phyloP scores from a whole-genome alignment of 2,113 vertebrate genomes.

The Tringa solitaria region DNA sequence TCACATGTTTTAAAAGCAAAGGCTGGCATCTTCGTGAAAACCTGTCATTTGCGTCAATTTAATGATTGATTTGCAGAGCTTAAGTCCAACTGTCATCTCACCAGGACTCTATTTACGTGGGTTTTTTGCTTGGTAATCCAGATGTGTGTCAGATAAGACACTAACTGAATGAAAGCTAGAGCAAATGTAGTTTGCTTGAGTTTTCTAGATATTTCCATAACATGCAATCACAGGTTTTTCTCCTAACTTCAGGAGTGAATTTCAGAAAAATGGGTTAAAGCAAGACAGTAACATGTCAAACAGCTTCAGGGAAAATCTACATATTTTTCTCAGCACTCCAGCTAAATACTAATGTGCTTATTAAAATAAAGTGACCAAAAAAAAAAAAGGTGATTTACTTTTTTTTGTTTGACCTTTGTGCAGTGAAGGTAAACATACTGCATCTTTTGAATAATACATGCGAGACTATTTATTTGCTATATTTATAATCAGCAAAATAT shows the following conservation, averaged over 20 bases:
- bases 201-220: background rate
- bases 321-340: background rate
- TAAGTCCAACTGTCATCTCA: background rate
- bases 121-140: background rate
- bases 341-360: conserved; percentile 26
- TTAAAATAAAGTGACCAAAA: conserved; percentile 38
- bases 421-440: conserved; percentile 34
- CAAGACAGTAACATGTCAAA: background rate
- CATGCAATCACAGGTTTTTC: background rate
- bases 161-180: background rate
- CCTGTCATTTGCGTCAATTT: background rate
- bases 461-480: background rate
- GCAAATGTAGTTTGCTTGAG: background rate
- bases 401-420: conserved; percentile 25
- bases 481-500: background rate
- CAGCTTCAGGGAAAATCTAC: background rate
- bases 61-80: background rate
- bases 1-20: background rate
- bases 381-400: background rate
- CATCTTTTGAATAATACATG: conserved; percentile 35
- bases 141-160: background rate
- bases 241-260: background rate
- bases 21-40: background rate
- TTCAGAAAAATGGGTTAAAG: background rate
- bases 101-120: background rate